Base-by-base conservation (phyloP, 2,888 invertebrate species). In the Fragum fragum region DNA sequence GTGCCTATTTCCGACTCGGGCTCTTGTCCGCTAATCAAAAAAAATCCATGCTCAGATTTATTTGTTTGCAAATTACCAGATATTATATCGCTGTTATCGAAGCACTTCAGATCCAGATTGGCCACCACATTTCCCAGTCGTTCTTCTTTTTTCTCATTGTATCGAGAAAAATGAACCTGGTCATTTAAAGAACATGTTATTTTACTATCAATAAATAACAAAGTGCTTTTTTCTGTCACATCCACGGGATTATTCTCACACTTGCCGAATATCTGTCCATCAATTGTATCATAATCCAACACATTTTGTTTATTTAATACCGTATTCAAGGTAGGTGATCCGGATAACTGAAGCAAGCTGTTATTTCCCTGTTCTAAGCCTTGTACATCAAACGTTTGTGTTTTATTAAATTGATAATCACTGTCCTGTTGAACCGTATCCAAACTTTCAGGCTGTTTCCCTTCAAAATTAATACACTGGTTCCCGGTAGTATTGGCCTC, bases 371-470 rank as follows among this genome's bases (percentile, higher is more conserved):
- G 14, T 23, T 42, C 42, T 36, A 9, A 9, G 9, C 66, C 26
- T 6, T 23, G 42, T 23, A 66, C 42, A 42, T 42, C 42, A 32
- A 42, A 66, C n/a, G 42, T 42, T 66, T 66, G 42, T 26, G 66
- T 42, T 42, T 42, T 66, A 42, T 42, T 66, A 66, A 66, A 66
- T 36, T 66, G 42, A 66, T 66, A 66, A 66, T 42, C 66, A 23
- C 39, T 21, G 42, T 42, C 66, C 66, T 66, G 39, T 26, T 18
- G 39, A 42, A 39, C 42, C 21, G 39, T 42, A 26, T 42, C 42
- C 6, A 66, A 66, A 66, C 66, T 42, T 7, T 9, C 39, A 32
- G 66, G 16, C 66, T 66, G 66, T n/a, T 66, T 66, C 42, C 66
- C 42, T 3, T 66, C 42, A 66, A 66, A 66, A 66, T 21, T 32